phyloP scores from a whole-genome alignment of 2,113 vertebrate species.

The Xyrauchen texanus region DNA sequence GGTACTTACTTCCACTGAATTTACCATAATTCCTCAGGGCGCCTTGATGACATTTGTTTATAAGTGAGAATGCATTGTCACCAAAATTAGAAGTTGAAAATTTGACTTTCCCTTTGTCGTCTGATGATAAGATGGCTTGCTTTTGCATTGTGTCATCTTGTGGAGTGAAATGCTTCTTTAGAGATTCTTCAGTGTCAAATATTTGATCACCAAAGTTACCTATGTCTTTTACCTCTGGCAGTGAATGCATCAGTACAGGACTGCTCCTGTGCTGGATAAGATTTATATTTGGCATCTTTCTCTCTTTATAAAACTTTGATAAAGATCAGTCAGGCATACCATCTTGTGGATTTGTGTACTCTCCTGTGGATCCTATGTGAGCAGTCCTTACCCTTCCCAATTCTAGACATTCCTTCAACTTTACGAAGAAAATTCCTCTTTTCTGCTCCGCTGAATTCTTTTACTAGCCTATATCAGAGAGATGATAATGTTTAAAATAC shows the following conservation, averaged over 20 bases:
- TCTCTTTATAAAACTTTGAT: conserved; percentile 7
- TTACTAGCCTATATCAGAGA: conserved; percentile 42
- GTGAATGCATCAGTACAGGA: background rate
- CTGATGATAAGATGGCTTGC: background rate
- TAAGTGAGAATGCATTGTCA: background rate
- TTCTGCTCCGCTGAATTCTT: conserved; percentile 5
- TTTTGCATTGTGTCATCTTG: background rate
- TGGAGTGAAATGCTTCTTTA: background rate
- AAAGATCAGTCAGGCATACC: conserved; percentile 11
- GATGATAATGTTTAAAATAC: background rate
- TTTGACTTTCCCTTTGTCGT: no score
- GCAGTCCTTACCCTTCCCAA: conserved; percentile 56
- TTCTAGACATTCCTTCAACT: conserved; percentile 50
- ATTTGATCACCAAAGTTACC: background rate
- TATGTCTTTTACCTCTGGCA: background rate
- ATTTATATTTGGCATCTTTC: conserved; percentile 5
- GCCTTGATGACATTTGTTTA: background rate
- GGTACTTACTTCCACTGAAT: background rate
- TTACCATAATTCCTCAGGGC: background rate
- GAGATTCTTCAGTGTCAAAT: background rate
- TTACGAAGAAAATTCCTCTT: conserved; percentile 57
- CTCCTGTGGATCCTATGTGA: conserved; percentile 45
- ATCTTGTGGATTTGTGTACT: conserved; percentile 17
- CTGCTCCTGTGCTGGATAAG: background rate
- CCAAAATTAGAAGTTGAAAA: background rate